Evolutionary conservation across 1,140 invertebrate genomes (phyloP).

Genomic region (Matsumurasca onukii): DNA sequence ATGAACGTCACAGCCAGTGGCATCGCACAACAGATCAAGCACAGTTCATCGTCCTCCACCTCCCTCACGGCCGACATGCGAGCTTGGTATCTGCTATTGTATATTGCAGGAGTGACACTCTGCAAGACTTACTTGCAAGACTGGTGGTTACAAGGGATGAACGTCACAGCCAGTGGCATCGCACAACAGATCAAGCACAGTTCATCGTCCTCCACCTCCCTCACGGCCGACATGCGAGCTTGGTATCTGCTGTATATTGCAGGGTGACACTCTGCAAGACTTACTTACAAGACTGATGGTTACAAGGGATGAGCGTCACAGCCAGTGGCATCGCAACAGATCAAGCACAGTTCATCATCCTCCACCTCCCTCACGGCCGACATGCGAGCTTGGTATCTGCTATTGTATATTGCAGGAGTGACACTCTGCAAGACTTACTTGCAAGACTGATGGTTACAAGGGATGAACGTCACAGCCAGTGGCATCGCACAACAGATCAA

Average conservation of each 20-base stretch:
- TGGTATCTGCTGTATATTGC: slow-evolving; percentile 5
- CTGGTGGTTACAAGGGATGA: slow-evolving; percentile 69
- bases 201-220: slow-evolving; percentile 53
- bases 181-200: slow-evolving; percentile 77
- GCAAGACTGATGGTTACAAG: slow-evolving; percentile 72
- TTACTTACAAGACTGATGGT: slow-evolving; percentile 68
- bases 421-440: slow-evolving; percentile 49
- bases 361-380: slow-evolving; percentile 44
- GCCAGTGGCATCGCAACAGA: slow-evolving; percentile 70
- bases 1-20: slow-evolving; percentile 61
- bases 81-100: slow-evolving; percentile 19
- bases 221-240: slow-evolving; percentile 17
- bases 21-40: slow-evolving; percentile 75
- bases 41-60: slow-evolving; percentile 58
- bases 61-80: slow-evolving; percentile 22
- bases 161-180: slow-evolving; percentile 59
- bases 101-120: too few relatives aligned
- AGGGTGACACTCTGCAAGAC: too few relatives aligned
- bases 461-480: slow-evolving; percentile 61
- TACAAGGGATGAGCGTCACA: slow-evolving; percentile 66
- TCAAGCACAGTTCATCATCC: slow-evolving; percentile 69
- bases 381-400: slow-evolving; percentile 22
- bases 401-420: too few relatives aligned
- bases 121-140: slow-evolving; percentile 62
- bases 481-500: slow-evolving; percentile 75